phyloP scores from a whole-genome alignment of 2,888 invertebrate species.

The Ptilodon capucinus region DNA sequence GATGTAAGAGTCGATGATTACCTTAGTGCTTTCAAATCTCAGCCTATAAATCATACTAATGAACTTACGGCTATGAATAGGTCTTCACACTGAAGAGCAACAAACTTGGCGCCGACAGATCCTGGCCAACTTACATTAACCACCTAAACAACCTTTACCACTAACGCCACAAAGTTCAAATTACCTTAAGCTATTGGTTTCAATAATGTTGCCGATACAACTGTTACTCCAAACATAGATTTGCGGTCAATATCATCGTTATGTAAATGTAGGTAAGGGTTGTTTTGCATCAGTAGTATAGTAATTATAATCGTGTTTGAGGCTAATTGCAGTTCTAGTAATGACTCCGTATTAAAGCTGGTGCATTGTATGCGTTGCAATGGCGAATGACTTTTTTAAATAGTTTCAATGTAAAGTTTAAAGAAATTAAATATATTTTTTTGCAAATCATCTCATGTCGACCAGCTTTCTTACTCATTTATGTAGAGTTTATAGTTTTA shows the following conservation, averaged over 20 bases:
- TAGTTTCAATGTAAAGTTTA: neutral
- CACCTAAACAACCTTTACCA: slow-evolving; percentile 9
- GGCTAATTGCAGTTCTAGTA: slow-evolving; percentile 51
- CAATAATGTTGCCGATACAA: slow-evolving; percentile 14
- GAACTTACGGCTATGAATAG: slow-evolving; percentile 37
- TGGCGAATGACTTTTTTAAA: slow-evolving; percentile 34
- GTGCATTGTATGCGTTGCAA: slow-evolving; percentile 52
- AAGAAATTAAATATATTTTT: too few relatives aligned
- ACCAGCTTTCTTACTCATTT: too few relatives aligned
- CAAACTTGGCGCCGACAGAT: slow-evolving; percentile 28
- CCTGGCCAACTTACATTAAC: slow-evolving; percentile 8
- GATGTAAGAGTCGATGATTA: slow-evolving; percentile 29
- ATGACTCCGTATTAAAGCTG: slow-evolving; percentile 49
- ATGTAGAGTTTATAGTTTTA: too few relatives aligned
- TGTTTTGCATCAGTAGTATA: neutral
- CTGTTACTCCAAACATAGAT: slow-evolving; percentile 23
- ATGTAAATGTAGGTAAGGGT: slow-evolving; percentile 8
- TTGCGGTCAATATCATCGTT: slow-evolving; percentile 14
- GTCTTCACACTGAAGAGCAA: slow-evolving; percentile 22
- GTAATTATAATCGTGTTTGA: slow-evolving; percentile 7
- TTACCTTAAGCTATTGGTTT: slow-evolving; percentile 6
- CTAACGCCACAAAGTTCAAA: slow-evolving; percentile 6
- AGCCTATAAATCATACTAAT: slow-evolving; percentile 37
- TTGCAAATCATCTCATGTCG: too few relatives aligned
- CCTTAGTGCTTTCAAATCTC: slow-evolving; percentile 36